Evolutionary conservation across 2,888 invertebrate species (phyloP).

Genomic region (Ligdia adustata): DNA sequence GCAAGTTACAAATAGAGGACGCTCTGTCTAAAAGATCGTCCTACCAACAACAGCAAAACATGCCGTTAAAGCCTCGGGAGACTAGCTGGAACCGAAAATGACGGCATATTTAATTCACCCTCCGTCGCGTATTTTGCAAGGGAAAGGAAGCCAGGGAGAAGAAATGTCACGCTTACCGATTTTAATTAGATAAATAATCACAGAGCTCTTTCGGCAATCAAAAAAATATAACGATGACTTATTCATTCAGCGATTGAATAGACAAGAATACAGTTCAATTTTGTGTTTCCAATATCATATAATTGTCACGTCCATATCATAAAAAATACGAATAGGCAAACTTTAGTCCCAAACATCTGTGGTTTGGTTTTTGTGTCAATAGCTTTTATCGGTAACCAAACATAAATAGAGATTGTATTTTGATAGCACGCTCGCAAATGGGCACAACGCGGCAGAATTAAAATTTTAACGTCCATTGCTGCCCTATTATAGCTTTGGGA

Average conservation of each 20-base stretch:
- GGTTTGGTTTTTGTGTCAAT: slow-evolving; percentile 35
- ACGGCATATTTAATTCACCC: slow-evolving; percentile 42
- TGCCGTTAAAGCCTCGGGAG: slow-evolving; percentile 39
- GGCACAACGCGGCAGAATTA: slow-evolving; percentile 21
- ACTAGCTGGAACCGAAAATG: slow-evolving; percentile 56
- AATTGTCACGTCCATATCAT: no score
- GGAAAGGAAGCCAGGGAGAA: slow-evolving; percentile 43
- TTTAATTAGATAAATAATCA: slow-evolving; percentile 14
- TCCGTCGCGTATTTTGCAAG: slow-evolving; percentile 33
- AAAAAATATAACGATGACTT: neutral
- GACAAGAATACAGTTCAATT: neutral
- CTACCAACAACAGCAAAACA: slow-evolving; percentile 36
- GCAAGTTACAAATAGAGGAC: slow-evolving; percentile 21
- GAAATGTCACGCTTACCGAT: slow-evolving; percentile 33
- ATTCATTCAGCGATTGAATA: neutral
- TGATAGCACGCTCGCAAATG: slow-evolving; percentile 32
- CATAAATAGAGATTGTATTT: slow-evolving; percentile 36
- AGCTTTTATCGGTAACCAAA: slow-evolving; percentile 40
- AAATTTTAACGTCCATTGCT: slow-evolving; percentile 26
- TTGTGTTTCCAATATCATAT: no score
- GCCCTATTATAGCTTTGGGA: slow-evolving; percentile 12
- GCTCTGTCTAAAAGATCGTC: slow-evolving; percentile 30
- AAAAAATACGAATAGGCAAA: slow-evolving; percentile 8
- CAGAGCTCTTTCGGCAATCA: neutral
- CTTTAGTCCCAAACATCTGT: slow-evolving; percentile 16